phyloP scores from a whole-genome alignment of 2,797 vertebrate species.

The Spea hammondii region DNA sequence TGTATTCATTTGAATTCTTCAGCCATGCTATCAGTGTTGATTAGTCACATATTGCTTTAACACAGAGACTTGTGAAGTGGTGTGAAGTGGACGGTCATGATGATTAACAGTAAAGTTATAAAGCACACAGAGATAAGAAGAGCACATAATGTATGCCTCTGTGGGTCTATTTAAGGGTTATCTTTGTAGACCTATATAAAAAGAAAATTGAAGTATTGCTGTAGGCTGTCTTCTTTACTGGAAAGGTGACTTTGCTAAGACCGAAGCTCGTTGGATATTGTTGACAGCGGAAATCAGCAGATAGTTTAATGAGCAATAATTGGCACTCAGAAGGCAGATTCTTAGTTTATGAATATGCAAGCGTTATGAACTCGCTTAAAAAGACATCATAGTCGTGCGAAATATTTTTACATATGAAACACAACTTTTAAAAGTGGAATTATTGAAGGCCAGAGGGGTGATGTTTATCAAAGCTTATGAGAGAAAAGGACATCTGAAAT shows the following conservation, averaged over 20 bases:
- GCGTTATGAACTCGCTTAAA: constrained; percentile 21
- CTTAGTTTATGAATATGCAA: constrained; percentile 46
- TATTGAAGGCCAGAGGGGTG: constrained; percentile 33
- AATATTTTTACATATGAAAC: constrained; percentile 46
- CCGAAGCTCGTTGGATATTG: constrained; percentile 35
- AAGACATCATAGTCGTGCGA: constrained; percentile 24
- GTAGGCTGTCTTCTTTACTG: constrained; percentile 51
- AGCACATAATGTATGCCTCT: constrained; percentile 44
- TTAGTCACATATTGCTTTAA: constrained; percentile 50
- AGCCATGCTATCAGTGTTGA: constrained; percentile 55
- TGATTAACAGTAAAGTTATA: constrained; percentile 49
- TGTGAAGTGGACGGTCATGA: constrained; percentile 54
- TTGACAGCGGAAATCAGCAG: constrained; percentile 48
- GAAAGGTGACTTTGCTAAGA: constrained; percentile 43
- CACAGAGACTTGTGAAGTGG: constrained; percentile 44
- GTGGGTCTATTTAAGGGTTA: constrained; percentile 53
- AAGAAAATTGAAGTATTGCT: constrained; percentile 49
- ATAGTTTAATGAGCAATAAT: constrained; percentile 44
- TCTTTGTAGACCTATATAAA: constrained; percentile 49
- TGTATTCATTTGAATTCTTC: constrained; percentile 57
- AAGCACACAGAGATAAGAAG: constrained; percentile 52
- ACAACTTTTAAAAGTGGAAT: constrained; percentile 34
- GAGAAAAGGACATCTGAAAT: constrained; percentile 31
- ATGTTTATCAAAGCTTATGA: constrained; percentile 36
- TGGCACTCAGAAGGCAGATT: constrained; percentile 37